Evolutionary conservation across 2,797 vertebrate species (phyloP).

Genomic region (Garrulus glandarius): DNA sequence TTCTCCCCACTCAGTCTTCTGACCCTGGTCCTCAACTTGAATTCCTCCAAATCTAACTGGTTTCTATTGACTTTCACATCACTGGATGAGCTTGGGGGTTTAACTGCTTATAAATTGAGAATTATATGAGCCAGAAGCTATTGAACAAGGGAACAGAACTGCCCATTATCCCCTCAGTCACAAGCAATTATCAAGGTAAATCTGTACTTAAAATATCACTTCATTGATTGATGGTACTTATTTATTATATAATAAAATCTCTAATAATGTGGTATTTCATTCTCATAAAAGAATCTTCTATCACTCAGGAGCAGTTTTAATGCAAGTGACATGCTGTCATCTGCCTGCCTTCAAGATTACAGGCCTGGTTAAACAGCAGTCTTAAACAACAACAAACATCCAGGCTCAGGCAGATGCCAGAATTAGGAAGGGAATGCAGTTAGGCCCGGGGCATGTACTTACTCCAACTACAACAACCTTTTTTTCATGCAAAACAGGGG

Average conservation of each 20-base stretch:
- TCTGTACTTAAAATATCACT: background rate
- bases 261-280: background rate
- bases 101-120: conserved; percentile 28
- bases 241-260: conserved; percentile 1
- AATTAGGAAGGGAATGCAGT: background rate
- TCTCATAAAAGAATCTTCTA: background rate
- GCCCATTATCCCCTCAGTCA: background rate
- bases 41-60: background rate
- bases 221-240: background rate
- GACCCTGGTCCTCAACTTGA: background rate
- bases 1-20: background rate
- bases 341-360: background rate
- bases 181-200: conserved; percentile 6
- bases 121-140: background rate
- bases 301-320: background rate
- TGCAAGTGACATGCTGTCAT: background rate
- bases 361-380: background rate
- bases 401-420: background rate
- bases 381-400: background rate
- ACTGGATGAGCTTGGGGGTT: background rate
- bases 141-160: background rate
- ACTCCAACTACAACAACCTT: background rate
- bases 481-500: background rate
- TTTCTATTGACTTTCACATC: background rate
- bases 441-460: background rate